phyloP scores from a whole-genome alignment of 1,140 invertebrate species.

The Lasaia peninsularis region DNA sequence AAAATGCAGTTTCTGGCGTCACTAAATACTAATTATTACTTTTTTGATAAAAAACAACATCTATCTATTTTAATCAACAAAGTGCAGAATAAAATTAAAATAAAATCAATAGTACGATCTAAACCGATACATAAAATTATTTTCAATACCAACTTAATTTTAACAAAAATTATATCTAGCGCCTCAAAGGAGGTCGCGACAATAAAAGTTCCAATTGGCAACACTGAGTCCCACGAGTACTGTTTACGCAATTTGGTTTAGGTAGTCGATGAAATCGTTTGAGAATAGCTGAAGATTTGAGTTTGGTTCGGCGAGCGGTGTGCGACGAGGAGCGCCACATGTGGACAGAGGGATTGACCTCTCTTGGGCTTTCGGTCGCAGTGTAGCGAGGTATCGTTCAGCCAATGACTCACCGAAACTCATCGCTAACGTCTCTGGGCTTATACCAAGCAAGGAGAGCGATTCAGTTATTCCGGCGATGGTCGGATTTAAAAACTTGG shows the following conservation, averaged over 20 bases:
- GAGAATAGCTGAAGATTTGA: constrained; percentile 79
- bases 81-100: constrained; percentile 76
- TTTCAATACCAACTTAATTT: constrained; percentile 76
- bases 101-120: constrained; percentile 75
- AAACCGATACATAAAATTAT: constrained; percentile 76
- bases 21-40: constrained; percentile 59
- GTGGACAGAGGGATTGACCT: constrained; percentile 37
- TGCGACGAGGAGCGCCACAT: constrained; percentile 44
- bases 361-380: constrained; percentile 46
- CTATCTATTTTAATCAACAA: constrained; percentile 68
- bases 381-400: constrained; percentile 56
- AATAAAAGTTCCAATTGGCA: constrained; percentile 42
- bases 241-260: constrained; percentile 78
- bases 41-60: constrained; percentile 68
- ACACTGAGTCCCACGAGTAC: constrained; percentile 30
- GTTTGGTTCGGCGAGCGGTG: constrained; percentile 36
- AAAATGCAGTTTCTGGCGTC: constrained; percentile 74
- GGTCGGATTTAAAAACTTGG: constrained; percentile 48
- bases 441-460: constrained; percentile 62
- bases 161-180: constrained; percentile 74
- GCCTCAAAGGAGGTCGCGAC: constrained; percentile 40
- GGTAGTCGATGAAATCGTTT: constrained; percentile 78
- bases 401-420: constrained; percentile 64
- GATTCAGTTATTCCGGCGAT: constrained; percentile 66
- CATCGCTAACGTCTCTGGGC: constrained; percentile 60